Percentiles rank a stretch among this genome's conserved stretches.
Evolutionary conservation across 2,888 invertebrate genomes (phyloP).

Genomic region (Athalia circularis): DNA sequence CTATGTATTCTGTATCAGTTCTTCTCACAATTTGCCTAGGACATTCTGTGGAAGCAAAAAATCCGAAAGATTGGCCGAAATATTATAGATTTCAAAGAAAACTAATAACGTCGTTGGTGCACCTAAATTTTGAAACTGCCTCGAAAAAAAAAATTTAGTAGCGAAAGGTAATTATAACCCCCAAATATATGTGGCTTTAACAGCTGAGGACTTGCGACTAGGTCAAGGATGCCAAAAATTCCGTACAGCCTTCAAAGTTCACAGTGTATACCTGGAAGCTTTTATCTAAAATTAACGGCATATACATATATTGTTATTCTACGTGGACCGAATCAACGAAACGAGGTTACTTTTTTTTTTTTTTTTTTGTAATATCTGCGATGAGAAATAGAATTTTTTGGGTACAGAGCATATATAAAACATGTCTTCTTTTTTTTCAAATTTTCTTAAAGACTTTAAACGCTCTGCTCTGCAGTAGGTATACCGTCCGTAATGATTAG

Average conservation of each 20-base stretch:
- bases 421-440: not conserved
- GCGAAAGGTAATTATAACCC: conserved; percentile 11
- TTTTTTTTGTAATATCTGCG: not conserved
- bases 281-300: conserved; percentile 20
- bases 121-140: not conserved
- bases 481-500: conserved; percentile 32
- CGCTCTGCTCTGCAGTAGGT: not conserved
- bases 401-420: not conserved
- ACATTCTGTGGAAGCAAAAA: conserved; percentile 1
- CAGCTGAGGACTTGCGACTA: conserved; percentile 22
- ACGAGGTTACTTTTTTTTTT: conserved; percentile 3
- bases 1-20: not conserved
- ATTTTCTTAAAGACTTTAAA: not conserved
- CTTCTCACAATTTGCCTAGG: not conserved
- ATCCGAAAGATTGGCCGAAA: not conserved
- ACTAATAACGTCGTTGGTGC: not conserved
- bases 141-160: not conserved
- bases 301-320: not conserved
- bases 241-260: not conserved
- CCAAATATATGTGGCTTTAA: not conserved
- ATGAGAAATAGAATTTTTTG: not conserved
- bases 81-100: not conserved
- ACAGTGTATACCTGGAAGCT: not conserved
- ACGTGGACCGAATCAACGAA: conserved; percentile 29
- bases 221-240: conserved; percentile 39